Conservation (phyloP, 1,140 invertebrate genomes). For the Heliothis virescens region DNA sequence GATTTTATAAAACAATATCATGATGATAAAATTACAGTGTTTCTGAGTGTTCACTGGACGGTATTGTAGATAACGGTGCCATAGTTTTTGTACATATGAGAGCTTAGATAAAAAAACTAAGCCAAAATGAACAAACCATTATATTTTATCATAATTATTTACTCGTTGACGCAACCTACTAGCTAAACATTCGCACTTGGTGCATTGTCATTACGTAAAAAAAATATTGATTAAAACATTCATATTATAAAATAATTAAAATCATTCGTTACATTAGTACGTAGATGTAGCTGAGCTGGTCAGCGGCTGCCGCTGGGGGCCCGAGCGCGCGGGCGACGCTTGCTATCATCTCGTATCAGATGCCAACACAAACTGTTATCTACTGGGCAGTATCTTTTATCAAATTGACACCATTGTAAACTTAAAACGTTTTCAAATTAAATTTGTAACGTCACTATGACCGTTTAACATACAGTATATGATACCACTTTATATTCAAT, state of each 20-base stretch:
- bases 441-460: constrained; percentile 75
- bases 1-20: constrained; percentile 46
- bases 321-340: neutral
- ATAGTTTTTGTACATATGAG: constrained; percentile 65
- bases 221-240: constrained; percentile 70
- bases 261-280: constrained; percentile 53
- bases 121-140: constrained; percentile 50
- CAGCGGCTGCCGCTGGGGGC: neutral
- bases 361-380: constrained; percentile 32
- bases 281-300: neutral
- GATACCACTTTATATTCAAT: constrained; percentile 70
- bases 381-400: constrained; percentile 39
- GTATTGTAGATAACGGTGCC: constrained; percentile 79
- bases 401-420: constrained; percentile 64
- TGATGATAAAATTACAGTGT: constrained; percentile 54
- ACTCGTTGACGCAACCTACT: constrained; percentile 76
- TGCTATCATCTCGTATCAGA: constrained; percentile 18
- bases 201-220: constrained; percentile 73
- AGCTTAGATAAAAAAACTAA: constrained; percentile 64
- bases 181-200: constrained; percentile 77
- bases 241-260: constrained; percentile 66
- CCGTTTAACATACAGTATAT: constrained; percentile 67
- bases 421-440: constrained; percentile 80
- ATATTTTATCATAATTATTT: constrained; percentile 56
- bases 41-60: constrained; percentile 78